phyloP scores from a whole-genome alignment of 2,888 invertebrate genomes.

The Fissipunctia ypsillon region DNA sequence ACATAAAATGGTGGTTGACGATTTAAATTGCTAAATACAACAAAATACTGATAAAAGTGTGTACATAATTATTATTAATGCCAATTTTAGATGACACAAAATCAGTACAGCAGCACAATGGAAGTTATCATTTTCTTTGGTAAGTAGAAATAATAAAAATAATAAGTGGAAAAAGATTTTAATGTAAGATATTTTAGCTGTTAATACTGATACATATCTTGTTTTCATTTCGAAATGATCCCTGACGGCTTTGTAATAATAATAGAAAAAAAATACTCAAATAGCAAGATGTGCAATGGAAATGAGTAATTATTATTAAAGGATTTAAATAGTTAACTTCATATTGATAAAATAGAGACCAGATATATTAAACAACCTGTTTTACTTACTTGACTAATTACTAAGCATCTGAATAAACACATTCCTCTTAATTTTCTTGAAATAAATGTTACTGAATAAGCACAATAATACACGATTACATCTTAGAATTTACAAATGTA shows the following conservation, averaged over 20 bases:
- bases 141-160: conserved; percentile 10
- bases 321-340: not conserved
- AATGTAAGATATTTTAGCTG: conserved; percentile 14
- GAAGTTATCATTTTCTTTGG: not conserved
- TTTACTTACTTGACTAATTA: conserved; percentile 22
- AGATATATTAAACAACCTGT: not conserved
- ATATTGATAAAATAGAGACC: conserved; percentile 10
- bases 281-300: conserved; percentile 13
- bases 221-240: not conserved
- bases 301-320: conserved; percentile 15
- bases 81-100: conserved; percentile 32
- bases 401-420: conserved; percentile 8
- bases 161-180: not conserved
- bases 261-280: not conserved
- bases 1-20: conserved; percentile 11
- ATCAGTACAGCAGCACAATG: conserved; percentile 14
- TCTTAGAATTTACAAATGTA: not conserved
- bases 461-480: conserved; percentile 1
- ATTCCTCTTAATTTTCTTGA: not conserved
- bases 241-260: not conserved
- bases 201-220: not conserved
- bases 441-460: conserved; percentile 8
- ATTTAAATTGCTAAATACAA: not conserved
- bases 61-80: conserved; percentile 41
- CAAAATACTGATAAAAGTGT: conserved; percentile 26